A percentile compares a stretch with the other conserved stretches of the same genome.
Conservation (phyloP, 2,113 vertebrate species). For the Paramisgurnus dabryanus region DNA sequence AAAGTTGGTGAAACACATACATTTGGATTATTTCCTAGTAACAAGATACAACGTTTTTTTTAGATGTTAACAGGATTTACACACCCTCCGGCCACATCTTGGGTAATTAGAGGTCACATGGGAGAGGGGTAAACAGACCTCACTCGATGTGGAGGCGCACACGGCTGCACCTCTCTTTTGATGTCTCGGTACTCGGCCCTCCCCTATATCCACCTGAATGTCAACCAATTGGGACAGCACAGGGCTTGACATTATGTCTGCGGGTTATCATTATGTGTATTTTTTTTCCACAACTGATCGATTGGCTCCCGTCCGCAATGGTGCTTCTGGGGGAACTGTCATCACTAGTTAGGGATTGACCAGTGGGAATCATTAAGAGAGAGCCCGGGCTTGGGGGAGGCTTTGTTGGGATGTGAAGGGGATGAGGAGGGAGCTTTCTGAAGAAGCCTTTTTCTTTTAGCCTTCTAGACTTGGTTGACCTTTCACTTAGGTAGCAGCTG, state of each 20-base stretch:
- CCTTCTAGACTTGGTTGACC: constrained; percentile 90
- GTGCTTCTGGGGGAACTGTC: constrained; percentile 88
- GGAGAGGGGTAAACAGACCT: constrained; percentile 72
- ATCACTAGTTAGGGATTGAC: constrained; percentile 89
- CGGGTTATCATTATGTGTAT: constrained; percentile 92
- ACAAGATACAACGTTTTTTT: constrained; percentile 69
- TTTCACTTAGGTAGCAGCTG: constrained; percentile 95
- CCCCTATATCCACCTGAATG: constrained; percentile 75
- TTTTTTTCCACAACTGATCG: constrained; percentile 79
- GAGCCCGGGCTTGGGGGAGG: constrained; percentile 66
- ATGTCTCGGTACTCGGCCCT: constrained; percentile 69
- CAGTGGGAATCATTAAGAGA: constrained; percentile 91
- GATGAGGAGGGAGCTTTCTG: constrained; percentile 56
- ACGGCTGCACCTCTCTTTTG: constrained; percentile 68
- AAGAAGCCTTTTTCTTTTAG: constrained; percentile 80
- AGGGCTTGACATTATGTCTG: constrained; percentile 86
- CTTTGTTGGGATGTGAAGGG: constrained; percentile 68
- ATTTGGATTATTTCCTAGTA: constrained; percentile 56
- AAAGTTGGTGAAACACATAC: neutral
- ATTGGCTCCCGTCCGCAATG: constrained; percentile 83
- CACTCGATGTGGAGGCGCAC: constrained; percentile 60
- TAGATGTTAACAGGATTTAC: constrained; percentile 66
- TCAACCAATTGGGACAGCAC: constrained; percentile 80
- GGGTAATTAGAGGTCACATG: constrained; percentile 71
- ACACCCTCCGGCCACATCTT: constrained; percentile 63